Base-by-base conservation (phyloP, 2,888 invertebrate genomes). In the Coleophora flavipennella region DNA sequence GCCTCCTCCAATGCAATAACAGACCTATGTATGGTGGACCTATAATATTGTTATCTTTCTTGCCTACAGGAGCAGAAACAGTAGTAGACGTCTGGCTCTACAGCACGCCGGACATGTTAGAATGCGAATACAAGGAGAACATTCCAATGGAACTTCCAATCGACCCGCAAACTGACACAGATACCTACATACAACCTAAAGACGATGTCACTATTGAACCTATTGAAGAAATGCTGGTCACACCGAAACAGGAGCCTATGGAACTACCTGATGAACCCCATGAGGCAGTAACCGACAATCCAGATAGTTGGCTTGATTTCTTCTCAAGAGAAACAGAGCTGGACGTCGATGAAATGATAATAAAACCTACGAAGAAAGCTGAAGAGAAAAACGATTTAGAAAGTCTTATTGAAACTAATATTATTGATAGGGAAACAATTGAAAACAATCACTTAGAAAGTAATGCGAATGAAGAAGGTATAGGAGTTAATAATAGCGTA, bases 51-150 rank as follows among this genome's bases (percentile, higher is more conserved):
- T n/a, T n/a, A n/a, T 6, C 20, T 20, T 20, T 20, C 6, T 20
- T 20, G 20, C 20, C 6, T 3, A 20, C 69, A 90, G 94, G 95
- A 32, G 90, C 92, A 9, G 95, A 96, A 79, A 95, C 94, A 0
- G 64, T 91, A 8, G 88, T 92, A 0, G 92, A 93, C 54, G 86
- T 93, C 4, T 92, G 91, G 90, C 51, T 91, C 0, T 87, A 88
- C 55, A 80, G 81, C 28, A 79, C 81, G 1, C 67, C 64, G 26
- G 76, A 80, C 31, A 85, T 85, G 85, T 13, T 79, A 1, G 52
- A 72, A 45, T 73, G 64, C 35, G 73, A 75, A 25, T 73, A 59
- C 51, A 69, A 64, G 42, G 80, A 80, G 8, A 20, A 20, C 20
- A 20, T 20, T 20, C 20, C 20, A 6, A 20, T 20, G 20, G 20